A percentile compares a stretch with the other conserved stretches of the same genome.
Evolutionary conservation across 2,888 invertebrate species (phyloP).

Genomic region (Pristionchus mayeri): DNA sequence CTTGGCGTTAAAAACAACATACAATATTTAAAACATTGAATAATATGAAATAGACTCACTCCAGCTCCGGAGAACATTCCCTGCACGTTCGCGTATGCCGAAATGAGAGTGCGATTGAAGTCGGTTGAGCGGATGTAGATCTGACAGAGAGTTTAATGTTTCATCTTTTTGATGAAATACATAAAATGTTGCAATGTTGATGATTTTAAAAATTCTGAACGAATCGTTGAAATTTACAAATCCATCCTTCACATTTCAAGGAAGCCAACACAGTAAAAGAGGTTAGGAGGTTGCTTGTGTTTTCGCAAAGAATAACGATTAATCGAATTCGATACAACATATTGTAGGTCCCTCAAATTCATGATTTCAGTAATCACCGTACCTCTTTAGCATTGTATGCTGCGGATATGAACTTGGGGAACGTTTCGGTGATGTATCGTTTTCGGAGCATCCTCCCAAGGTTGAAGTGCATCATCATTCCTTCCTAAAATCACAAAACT

Average conservation of each 20-base stretch:
- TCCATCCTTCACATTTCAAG: no score
- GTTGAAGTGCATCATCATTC: slow-evolving; percentile 46
- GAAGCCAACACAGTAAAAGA: no score
- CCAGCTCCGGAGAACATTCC: slow-evolving; percentile 81
- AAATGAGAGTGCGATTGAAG: slow-evolving; percentile 81
- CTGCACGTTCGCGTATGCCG: slow-evolving; percentile 87
- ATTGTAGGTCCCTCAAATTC: no score
- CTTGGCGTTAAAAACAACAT: no score
- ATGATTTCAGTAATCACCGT: background rate
- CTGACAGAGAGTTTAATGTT: no score
- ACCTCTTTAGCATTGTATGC: slow-evolving; percentile 41
- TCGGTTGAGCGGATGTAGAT: slow-evolving; percentile 77
- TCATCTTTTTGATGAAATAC: no score
- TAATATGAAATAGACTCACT: slow-evolving; percentile 7
- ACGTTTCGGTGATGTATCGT: slow-evolving; percentile 1
- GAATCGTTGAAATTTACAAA: no score
- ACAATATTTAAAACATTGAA: background rate
- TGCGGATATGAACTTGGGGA: background rate
- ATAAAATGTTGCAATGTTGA: no score
- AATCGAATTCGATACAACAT: no score
- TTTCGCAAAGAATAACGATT: no score
- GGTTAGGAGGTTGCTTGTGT: no score
- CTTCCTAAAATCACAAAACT: background rate
- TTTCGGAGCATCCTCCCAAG: slow-evolving; percentile 22
- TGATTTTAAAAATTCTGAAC: no score